Base-by-base conservation (phyloP, 2,888 invertebrate species). In the Molanna angustata region DNA sequence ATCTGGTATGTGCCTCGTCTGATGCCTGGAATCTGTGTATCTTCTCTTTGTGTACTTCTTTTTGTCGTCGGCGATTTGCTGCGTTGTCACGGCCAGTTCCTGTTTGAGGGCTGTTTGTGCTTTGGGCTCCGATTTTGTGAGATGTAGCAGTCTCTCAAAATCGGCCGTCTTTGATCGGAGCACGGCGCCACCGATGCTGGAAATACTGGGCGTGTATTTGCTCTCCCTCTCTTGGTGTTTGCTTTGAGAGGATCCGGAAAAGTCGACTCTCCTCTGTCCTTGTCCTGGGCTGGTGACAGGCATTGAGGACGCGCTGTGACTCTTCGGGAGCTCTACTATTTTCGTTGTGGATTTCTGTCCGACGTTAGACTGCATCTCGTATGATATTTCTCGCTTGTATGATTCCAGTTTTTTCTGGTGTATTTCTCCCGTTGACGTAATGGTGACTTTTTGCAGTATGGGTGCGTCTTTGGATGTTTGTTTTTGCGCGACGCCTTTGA, bases 121-220 rank as follows among this genome's bases (percentile, higher is more conserved):
- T 41, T 19, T 19, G n/a, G 63, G 76, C 75, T 75, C 72, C 56
- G 80, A 77, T 61, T 81, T 80, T 60, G 64, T 70, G 58, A 67
- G 67, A 31, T 69, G 69, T 43, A 76, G 67, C 66, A 83, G 80
- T 61, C 80, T 72, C 62, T 85, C 85, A 62, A 85, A 84, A 63
- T 85, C 84, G 0, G 82, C 84, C 1, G 85, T 84, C 67, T 83
- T 82, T 2, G 83, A 84, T 59, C 80, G 73, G 57, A 85, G 65
- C 17, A 85, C 84, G 17, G 81, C 83, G 44, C 82, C 83, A 3
- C 84, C 84, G 59, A 84, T 84, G 61, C 77, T 84, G 1, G 82
- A 78, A 62, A 84, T 48, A 63, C 58, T 52, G 33, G 59, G 46
- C 22, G 59, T 46, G 39, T 52, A 47, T 52, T 61, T 60, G 3